phyloP scores from a whole-genome alignment of 2,797 vertebrate species.

The Eremophila alpestris region DNA sequence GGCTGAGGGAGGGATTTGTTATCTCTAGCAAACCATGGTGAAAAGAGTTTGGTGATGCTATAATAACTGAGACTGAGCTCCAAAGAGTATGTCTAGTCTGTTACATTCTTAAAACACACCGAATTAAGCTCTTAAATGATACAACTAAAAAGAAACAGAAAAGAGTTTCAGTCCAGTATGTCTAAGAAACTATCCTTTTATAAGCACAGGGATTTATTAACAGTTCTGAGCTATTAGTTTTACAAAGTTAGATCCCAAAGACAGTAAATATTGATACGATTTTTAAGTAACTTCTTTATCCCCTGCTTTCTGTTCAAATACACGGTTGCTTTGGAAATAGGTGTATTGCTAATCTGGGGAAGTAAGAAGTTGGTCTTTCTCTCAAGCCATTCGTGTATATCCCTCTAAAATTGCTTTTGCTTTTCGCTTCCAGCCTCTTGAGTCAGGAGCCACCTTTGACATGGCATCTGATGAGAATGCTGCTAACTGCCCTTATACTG shows the following conservation, averaged over 20 bases:
- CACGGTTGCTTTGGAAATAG: neutral
- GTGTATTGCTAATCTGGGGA: neutral
- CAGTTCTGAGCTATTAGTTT: neutral
- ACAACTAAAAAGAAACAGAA: neutral
- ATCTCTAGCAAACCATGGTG: neutral
- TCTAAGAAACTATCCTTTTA: neutral
- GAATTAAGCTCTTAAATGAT: neutral
- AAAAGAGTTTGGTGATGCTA: neutral
- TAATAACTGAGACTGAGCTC: neutral
- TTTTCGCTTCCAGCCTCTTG: neutral
- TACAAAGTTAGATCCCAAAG: neutral
- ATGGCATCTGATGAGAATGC: neutral
- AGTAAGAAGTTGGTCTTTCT: neutral
- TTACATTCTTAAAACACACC: neutral
- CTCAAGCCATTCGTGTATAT: neutral
- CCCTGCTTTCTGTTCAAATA: neutral
- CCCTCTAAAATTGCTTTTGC: neutral
- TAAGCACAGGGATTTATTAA: neutral
- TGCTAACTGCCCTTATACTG: neutral
- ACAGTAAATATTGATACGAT: neutral
- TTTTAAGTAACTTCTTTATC: neutral
- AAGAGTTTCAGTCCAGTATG: neutral
- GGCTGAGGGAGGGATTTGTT: neutral
- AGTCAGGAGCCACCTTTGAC: neutral
- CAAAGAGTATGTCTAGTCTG: neutral